Conservation (phyloP, 2,113 vertebrate genomes). For the Ardeotis arabs region DNA sequence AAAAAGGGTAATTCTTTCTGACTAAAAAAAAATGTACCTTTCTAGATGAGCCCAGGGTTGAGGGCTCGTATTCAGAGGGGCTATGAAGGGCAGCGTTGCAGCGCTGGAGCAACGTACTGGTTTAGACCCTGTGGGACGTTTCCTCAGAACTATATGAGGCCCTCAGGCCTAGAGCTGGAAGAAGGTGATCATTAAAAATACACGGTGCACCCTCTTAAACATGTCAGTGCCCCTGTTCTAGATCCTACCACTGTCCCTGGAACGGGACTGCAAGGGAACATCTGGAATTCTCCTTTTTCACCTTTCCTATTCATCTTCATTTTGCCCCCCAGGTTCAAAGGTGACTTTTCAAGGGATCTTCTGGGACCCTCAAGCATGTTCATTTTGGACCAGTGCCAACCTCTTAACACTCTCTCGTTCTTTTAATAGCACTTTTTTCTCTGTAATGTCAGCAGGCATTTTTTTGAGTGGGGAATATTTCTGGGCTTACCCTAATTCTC, state of each 20-base stretch:
- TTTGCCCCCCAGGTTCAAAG: neutral
- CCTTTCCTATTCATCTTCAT: neutral
- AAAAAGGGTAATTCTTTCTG: conserved; percentile 59
- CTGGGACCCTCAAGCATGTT: neutral
- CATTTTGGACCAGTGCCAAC: neutral
- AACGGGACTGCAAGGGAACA: neutral
- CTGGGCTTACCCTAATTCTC: conserved; percentile 24
- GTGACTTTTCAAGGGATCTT: neutral
- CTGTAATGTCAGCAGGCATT: neutral
- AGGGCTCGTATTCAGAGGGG: neutral
- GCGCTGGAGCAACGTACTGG: neutral
- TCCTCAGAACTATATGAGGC: neutral
- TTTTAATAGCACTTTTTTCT: conserved; percentile 27
- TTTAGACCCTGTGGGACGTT: neutral
- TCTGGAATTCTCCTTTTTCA: neutral
- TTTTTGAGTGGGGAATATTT: conserved; percentile 24
- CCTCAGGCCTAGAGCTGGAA: neutral
- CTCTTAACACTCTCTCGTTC: neutral
- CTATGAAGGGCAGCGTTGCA: neutral
- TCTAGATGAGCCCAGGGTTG: neutral
- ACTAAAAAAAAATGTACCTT: neutral
- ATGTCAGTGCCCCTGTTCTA: neutral
- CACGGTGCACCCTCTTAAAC: neutral
- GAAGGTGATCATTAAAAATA: neutral
- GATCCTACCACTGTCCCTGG: neutral